Conservation (phyloP, 2,113 vertebrate genomes). For the Labeo rohita region DNA sequence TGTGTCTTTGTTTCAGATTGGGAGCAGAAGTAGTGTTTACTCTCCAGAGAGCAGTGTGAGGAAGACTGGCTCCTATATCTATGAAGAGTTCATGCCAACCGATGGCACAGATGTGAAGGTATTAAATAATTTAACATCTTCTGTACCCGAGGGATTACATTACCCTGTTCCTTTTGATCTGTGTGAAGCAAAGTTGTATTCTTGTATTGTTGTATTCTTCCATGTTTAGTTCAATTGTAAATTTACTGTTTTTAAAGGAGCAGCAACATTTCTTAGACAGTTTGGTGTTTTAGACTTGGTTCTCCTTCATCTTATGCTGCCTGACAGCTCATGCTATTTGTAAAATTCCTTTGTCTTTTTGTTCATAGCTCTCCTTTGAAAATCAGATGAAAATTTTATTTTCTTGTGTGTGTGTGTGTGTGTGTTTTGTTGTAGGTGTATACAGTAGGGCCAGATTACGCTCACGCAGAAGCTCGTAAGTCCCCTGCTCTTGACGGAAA, state of each 20-base stretch:
- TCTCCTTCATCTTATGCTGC: neutral
- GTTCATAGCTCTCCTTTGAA: neutral
- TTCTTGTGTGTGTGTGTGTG: conserved; percentile 36
- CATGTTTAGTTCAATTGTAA: conserved; percentile 5
- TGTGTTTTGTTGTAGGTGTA: conserved; percentile 84
- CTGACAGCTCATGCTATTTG: neutral
- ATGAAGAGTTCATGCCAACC: conserved; percentile 99
- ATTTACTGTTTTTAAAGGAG: neutral
- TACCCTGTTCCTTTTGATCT: neutral
- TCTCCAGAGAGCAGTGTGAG: conserved; percentile 97
- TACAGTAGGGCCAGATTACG: conserved; percentile 96
- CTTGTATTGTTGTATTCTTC: neutral
- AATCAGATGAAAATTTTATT: neutral
- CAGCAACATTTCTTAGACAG: neutral
- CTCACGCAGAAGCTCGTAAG: conserved; percentile 96
- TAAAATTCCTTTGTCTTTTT: neutral
- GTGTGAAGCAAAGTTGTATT: too few relatives aligned
- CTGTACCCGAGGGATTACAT: neutral
- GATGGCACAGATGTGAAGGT: conserved; percentile 99
- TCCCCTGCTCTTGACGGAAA: conserved; percentile 96
- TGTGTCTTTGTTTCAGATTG: conserved; percentile 80
- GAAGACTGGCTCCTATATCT: conserved; percentile 98
- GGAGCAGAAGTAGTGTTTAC: conserved; percentile 97
- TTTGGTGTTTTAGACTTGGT: neutral
- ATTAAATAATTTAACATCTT: conserved; percentile 12